Conservation (phyloP, 64 coral and sea anemone species). For the Cladopsammia gracilis region DNA sequence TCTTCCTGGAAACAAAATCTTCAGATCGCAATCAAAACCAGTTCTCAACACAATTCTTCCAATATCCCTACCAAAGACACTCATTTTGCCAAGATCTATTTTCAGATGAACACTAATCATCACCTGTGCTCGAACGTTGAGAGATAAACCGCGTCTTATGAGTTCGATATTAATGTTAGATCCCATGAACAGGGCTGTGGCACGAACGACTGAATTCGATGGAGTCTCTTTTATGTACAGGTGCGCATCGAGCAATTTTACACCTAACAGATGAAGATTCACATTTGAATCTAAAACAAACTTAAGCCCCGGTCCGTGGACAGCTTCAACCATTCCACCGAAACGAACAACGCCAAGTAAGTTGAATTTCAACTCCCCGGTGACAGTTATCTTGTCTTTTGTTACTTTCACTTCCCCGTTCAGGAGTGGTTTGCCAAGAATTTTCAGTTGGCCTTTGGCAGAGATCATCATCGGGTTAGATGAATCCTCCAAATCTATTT, state of each 20-base stretch:
- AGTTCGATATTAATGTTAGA: constrained; percentile 42
- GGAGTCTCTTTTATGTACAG: constrained; percentile 45
- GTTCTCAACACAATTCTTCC: constrained; percentile 63
- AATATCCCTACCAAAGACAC: constrained; percentile 38
- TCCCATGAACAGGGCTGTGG: constrained; percentile 65
- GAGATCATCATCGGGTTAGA: constrained; percentile 58
- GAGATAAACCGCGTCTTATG: constrained; percentile 41
- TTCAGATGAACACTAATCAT: constrained; percentile 2
- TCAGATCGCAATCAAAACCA: constrained; percentile 57
- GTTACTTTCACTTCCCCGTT: constrained; percentile 49
- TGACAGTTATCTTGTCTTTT: constrained; percentile 26
- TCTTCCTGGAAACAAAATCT: constrained; percentile 63
- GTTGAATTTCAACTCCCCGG: constrained; percentile 63
- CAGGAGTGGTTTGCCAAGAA: constrained; percentile 21
- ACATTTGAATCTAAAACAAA: constrained; percentile 57
- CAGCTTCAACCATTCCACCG: constrained; percentile 31
- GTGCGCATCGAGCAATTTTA: constrained; percentile 18
- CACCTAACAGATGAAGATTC: constrained; percentile 52
- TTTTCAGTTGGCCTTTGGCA: constrained; percentile 3
- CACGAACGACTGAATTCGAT: constrained; percentile 22
- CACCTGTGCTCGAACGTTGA: constrained; percentile 48
- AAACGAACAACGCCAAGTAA: constrained; percentile 50
- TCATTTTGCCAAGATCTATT: constrained; percentile 72
- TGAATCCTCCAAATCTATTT: constrained; percentile 47
- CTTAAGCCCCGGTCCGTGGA: constrained; percentile 6